A percentile compares a stretch with the other conserved stretches of the same genome.
These are phyloP conservation scores for Gallirallus australis DNA, from an alignment of 2,797 vertebrate species.

Conservation along the genomic window DNA sequence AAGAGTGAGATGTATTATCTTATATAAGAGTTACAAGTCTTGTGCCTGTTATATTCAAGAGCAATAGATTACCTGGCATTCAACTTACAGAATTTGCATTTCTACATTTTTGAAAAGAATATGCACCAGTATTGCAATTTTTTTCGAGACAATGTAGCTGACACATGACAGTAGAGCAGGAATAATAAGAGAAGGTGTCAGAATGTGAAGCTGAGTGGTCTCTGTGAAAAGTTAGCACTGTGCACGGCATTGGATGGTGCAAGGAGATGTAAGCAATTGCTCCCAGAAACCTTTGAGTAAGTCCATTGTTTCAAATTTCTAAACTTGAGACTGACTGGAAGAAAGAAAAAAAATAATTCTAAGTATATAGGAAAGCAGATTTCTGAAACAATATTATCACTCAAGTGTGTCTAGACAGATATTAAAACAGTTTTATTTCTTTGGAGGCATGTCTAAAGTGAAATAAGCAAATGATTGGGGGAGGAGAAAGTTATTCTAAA, in stretches of 20 bases:
- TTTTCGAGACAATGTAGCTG: background rate
- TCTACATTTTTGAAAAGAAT: background rate
- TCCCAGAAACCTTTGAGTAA: background rate
- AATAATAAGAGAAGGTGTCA: background rate
- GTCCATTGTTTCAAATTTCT: background rate
- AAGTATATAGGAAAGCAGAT: background rate
- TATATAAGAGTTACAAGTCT: background rate
- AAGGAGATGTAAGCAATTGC: background rate
- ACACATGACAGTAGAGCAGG: background rate
- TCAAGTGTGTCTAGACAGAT: background rate
- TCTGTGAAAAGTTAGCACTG: background rate
- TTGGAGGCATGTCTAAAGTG: background rate
- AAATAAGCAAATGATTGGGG: background rate
- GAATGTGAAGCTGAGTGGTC: background rate
- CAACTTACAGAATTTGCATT: background rate
- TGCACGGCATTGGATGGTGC: background rate
- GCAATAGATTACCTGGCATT: background rate
- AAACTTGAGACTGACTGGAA: background rate
- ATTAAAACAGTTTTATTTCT: background rate
- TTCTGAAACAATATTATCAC: background rate
- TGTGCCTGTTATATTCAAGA: background rate
- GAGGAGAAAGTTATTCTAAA: background rate
- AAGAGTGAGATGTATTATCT: too few species aligned
- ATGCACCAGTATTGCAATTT: background rate
- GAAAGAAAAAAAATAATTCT: background rate